A percentile compares a stretch with the other conserved stretches of the same genome.
These are phyloP conservation scores for Drosophila leontia DNA, from an alignment of 1,140 invertebrate species.

Conservation along the genomic window DNA sequence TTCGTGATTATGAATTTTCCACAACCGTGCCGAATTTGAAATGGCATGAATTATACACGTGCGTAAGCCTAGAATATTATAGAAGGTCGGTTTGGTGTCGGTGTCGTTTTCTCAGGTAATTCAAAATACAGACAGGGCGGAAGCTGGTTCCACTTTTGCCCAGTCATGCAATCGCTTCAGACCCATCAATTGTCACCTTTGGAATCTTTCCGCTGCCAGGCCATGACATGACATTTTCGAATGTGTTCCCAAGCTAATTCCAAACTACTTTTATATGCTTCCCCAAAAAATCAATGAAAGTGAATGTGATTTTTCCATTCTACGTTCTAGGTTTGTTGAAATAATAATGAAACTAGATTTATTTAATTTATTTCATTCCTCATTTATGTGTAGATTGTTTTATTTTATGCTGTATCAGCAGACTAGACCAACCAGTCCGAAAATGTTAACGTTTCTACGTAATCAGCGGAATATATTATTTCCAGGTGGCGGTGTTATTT, in stretches of 20 bases:
- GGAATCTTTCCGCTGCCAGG: slow-evolving; percentile 24
- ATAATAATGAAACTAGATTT: slow-evolving; percentile 24
- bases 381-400: not conserved
- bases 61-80: slow-evolving; percentile 2
- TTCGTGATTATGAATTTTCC: not conserved
- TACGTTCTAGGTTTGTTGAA: not conserved
- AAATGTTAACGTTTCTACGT: slow-evolving; percentile 4
- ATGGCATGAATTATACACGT: slow-evolving; percentile 19
- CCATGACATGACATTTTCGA: slow-evolving; percentile 11
- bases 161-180: slow-evolving; percentile 32
- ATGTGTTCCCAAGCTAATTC: not conserved
- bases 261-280: not conserved
- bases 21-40: slow-evolving; percentile 1
- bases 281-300: slow-evolving; percentile 14
- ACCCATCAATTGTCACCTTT: slow-evolving; percentile 12
- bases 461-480: slow-evolving; percentile 26
- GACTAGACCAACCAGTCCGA: slow-evolving; percentile 19
- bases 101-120: not conserved
- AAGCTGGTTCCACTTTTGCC: slow-evolving; percentile 37
- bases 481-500: not conserved
- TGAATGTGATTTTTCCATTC: not conserved
- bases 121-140: slow-evolving; percentile 14
- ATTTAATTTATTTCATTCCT: slow-evolving; percentile 9
- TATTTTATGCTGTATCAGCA: not conserved
- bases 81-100: not conserved